Evolutionary conservation across 2,888 invertebrate genomes (phyloP), one percentile per base, ranked within the genome.

Genomic region (Oxytorus armatus): DNA sequence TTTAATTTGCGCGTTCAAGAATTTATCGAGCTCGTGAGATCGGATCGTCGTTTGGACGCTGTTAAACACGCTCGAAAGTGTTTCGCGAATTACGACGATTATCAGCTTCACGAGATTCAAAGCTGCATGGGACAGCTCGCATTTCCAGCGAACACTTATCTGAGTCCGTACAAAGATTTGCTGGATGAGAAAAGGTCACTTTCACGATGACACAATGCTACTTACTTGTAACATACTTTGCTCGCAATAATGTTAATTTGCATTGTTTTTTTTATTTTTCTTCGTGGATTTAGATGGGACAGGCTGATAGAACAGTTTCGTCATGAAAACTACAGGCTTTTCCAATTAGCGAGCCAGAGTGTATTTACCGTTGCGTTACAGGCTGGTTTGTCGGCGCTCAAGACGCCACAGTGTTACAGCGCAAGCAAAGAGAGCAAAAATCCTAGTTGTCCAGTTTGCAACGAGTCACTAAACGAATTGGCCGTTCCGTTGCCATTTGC

Each of bases 111-210:
- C 61, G 97, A 97, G 86, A 97, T 99, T 63, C 97, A 98, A 90
- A 96, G 96, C 89, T 98, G 97, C 84, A 99, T 99, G 98, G 98
- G 98, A 49, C 94, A 99, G 88, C 93, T 99, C 61, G 99, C 98
- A 0, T 98, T 98, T 92, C 96, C 97, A n/a, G 94, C 95, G 59
- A 95, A 95, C 85, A 96, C 97, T 79, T 89, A 88, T 70, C 88
- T 88, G 29, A 94, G 95, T 90, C 95, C 96, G 74, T 96, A 96
- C 91, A 94, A 94, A 87, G 93, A 94, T 77, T 93, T 96, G 82
- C 94, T 96, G 87, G 93, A 93, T 83, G 93, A 93, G 84, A 92
- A 93, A 21, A 95, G 96, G 91, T 90, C 83, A 42, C 10, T 69
- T 23, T 18, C 2, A 2, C n/a, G 11, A 29, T 21, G 16, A 33